Base-by-base conservation (phyloP, 1,140 invertebrate genomes). In the Cyclina sinensis region DNA sequence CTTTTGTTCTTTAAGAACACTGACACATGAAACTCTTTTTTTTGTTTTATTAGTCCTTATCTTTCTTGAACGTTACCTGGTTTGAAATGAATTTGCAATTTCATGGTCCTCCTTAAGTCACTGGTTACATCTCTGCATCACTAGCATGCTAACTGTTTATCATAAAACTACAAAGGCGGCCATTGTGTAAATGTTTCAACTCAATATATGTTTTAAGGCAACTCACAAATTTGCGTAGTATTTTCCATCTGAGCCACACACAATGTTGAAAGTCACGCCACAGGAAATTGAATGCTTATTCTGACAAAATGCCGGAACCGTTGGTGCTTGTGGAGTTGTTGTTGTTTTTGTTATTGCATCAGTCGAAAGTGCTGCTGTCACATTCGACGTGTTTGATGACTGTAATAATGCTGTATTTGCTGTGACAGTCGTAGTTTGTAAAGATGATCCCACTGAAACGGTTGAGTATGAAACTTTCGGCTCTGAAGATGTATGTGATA, bases 191-290 rank as follows among this genome's bases (percentile, higher is more conserved):
- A 68, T 16, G 9, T 68, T 30, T 32, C 4, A 32, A 30, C 3
- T 21, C 4, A 30, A 32, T 65, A 7, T 16, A 18, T 11, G 39
- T 37, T 7, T 37, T 27, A 62, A n/a, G 3, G 24, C n/a, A n/a
- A 62, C 65, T 37, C 21, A 70, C 65, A n/a, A 21, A 37, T 70
- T 70, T 21, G 65, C 65, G n/a, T 70, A 70, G 18, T 30, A 18
- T 18, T 70, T 37, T 7, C 65, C 16, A 37, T 70, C 65, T 11
- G 65, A 70, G 5, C 65, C 65, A 70, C 65, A 70, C 1, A 70
- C 65, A 70, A 70, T 24, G 4, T 70, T 70, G 32, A 70, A 70
- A n/a, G 65, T 70, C 21, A 70, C 37, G 9, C 65, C 65, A 18
- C 65, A 70, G 14, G 65, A 70, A 39, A 70, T 70, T 5, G 65